A percentile compares a stretch with the other conserved stretches of the same genome.
Conservation (phyloP, 2,888 invertebrate genomes). For the Ethmia dodecea region DNA sequence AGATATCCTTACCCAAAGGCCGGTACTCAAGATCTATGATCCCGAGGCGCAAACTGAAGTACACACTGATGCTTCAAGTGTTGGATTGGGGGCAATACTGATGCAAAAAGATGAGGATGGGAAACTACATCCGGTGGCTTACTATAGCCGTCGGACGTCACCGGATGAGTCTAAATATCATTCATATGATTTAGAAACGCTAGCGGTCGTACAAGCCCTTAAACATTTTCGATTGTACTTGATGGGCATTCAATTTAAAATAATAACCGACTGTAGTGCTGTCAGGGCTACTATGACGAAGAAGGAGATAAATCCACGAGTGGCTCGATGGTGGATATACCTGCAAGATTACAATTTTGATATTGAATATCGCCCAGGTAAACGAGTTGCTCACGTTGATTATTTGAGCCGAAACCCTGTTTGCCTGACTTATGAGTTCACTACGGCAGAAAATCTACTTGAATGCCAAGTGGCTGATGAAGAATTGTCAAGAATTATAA, state of each 20-base stretch:
- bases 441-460: too few species aligned
- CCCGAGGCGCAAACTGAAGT: background rate
- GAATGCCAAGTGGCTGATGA: too few species aligned
- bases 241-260: background rate
- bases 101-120: conserved; percentile 1
- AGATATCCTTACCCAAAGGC: background rate
- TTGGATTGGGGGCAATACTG: conserved; percentile 2
- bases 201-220: conserved; percentile 1
- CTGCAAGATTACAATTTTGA: conserved; percentile 5
- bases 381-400: background rate
- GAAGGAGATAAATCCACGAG: conserved; percentile 10
- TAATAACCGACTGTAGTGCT: conserved; percentile 5
- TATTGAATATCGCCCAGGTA: background rate
- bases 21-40: background rate
- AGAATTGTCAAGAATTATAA: too few species aligned
- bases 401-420: conserved; percentile 1
- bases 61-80: conserved; percentile 3
- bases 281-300: conserved; percentile 8
- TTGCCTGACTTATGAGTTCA: too few species aligned
- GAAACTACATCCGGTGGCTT: background rate
- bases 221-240: conserved; percentile 2
- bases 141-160: conserved; percentile 1
- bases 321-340: conserved; percentile 13
- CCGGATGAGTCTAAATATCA: conserved; percentile 1
- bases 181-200: conserved; percentile 2